A percentile compares a stretch with the other conserved stretches of the same genome.
Conservation (phyloP, 1,140 invertebrate genomes). For the Galleria mellonella region DNA sequence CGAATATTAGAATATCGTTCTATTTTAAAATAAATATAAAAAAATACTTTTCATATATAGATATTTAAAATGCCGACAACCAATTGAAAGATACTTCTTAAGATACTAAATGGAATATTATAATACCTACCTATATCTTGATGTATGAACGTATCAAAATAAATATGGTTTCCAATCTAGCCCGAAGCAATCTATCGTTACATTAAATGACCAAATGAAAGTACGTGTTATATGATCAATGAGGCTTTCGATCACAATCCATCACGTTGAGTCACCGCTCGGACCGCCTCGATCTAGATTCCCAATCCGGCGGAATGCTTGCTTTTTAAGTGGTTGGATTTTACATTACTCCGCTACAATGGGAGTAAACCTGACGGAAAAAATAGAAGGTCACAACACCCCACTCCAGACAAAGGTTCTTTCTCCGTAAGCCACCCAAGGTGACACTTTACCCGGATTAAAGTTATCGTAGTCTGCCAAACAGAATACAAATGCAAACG, state of each 20-base stretch:
- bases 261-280: conserved; percentile 36
- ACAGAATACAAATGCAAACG: conserved; percentile 65
- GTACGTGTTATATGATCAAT: conserved; percentile 57
- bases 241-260: conserved; percentile 63
- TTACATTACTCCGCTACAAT: conserved; percentile 47
- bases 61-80: too few species aligned
- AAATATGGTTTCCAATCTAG: conserved; percentile 20
- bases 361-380: conserved; percentile 46
- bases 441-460: conserved; percentile 71
- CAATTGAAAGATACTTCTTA: too few species aligned
- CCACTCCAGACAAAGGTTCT: conserved; percentile 59
- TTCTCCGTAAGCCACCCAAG: conserved; percentile 64
- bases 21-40: too few species aligned
- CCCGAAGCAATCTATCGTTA: conserved; percentile 18
- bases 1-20: too few species aligned
- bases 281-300: conserved; percentile 31
- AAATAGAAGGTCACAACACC: conserved; percentile 54
- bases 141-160: not conserved
- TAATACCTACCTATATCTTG: too few species aligned
- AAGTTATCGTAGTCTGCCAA: conserved; percentile 67
- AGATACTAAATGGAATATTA: too few species aligned
- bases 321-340: conserved; percentile 37
- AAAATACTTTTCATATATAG: too few species aligned
- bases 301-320: conserved; percentile 35
- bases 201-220: conserved; percentile 48